These are phyloP conservation scores for Eristalinus sepulchralis DNA, from an alignment of 2,888 invertebrate species.

Conservation along the genomic window DNA sequence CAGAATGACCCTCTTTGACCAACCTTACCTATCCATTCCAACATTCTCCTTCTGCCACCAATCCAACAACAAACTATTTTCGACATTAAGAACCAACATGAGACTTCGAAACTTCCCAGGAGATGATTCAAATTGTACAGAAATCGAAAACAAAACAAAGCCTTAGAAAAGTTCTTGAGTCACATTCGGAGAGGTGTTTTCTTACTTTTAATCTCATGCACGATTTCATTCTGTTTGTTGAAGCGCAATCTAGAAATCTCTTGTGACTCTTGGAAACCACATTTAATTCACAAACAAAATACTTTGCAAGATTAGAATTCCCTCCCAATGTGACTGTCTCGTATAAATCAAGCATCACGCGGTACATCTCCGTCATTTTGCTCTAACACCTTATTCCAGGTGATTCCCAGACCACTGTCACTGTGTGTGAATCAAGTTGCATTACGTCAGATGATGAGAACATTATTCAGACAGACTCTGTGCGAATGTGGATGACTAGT, in stretches of 20 bases:
- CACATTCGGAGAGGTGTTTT: no score
- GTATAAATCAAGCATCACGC: not conserved
- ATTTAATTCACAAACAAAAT: not conserved
- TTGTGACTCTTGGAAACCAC: not conserved
- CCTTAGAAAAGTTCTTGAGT: no score
- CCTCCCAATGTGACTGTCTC: not conserved
- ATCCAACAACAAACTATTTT: no score
- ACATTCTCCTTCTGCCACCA: no score
- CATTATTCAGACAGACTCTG: not conserved
- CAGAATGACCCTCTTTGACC: no score
- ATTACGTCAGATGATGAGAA: not conserved
- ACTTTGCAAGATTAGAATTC: not conserved
- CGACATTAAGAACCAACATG: no score
- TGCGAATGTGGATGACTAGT: not conserved
- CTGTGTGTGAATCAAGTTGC: not conserved
- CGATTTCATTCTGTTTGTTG: not conserved
- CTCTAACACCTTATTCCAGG: not conserved
- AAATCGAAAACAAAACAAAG: no score
- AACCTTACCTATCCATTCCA: no score
- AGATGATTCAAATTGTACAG: no score
- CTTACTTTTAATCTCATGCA: no score
- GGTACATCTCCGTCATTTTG: not conserved
- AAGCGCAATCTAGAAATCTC: not conserved
- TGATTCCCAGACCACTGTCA: not conserved
- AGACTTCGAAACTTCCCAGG: no score